Evolutionary conservation across 2,888 invertebrate species (phyloP), one percentile per base, ranked within the genome.

Genomic region (Anticlea derivata): DNA sequence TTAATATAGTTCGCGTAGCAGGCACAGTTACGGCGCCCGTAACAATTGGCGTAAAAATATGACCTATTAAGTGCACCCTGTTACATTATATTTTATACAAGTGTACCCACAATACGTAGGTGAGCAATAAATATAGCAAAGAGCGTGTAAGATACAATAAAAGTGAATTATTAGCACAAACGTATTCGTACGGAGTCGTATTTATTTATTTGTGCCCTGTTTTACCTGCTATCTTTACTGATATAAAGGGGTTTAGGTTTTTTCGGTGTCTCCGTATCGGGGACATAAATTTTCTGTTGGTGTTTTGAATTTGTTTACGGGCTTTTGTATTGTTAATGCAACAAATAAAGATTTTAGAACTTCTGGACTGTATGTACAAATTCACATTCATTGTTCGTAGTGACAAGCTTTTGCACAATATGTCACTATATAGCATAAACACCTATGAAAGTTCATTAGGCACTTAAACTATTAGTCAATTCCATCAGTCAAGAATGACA

Each of bases 121-220:
- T 83, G 83, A 78, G 83, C 80, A 74, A 88, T 88, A 88, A 88
- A 88, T 86, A 87, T 73, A 74, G 80, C 76, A 81, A 84, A 86
- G 83, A 86, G 86, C 84, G 86, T 79, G 83, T 84, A 82, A 85
- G 85, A 86, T 85, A 88, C 82, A 86, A 88, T 88, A 88, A 88
- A 89, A 87, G 83, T 88, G 88, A 89, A 81, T 86, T 89, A 89
- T 88, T 87, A 85, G 75, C 76, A 75, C 76, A 77, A 85, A 82
- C 85, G 83, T 81, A 83, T 83, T 83, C 78, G 73, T 76, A 75
- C 75, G 75, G 73, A 79, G 75, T 71, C 70, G 70, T 81, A 78
- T 80, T 78, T 79, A 73, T 79, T 73, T 77, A 75, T 73, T 73
- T 70, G 66, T 67, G 58, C 61, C 52, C 62, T 71, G 70, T 73